Evolutionary conservation across 2,113 vertebrate genomes (phyloP), one percentile per base, ranked within the genome.

Genomic region (Eonycteris spelaea): DNA sequence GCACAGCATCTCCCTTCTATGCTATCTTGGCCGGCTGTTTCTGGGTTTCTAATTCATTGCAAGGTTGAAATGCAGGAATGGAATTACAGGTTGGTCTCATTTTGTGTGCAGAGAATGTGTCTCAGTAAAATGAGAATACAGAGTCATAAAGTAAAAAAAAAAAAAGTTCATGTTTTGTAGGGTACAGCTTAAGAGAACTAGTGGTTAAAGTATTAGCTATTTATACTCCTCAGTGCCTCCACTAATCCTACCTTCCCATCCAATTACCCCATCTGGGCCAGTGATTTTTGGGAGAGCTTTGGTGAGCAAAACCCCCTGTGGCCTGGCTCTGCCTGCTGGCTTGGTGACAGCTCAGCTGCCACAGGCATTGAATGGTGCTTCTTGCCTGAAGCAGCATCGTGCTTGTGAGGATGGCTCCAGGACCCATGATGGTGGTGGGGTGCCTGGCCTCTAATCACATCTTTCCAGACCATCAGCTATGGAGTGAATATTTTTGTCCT

Each of bases 301-400:
- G 38, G 22, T 35, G 10, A 57, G 70, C 7, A 33, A 40, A 40
- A 14, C 15, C n/a, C 48, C 48, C 8, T 75, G 28, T 14, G 59
- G 38, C 45, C 26, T 40, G 22, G 35, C 53, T 63, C n/a, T 43
- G 80, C 26, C 38, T 28, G 40, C 45, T 92, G 48, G 30, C 11
- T 61, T 16, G 18, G 51, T 28, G 68, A 48, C 70, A 68, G 45
- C 14, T 33, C 45, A 48, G 1, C 19, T 22, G 10, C 28, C 33
- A n/a, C 3, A 53, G n/a, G 1, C 11, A 18, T 7, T 7, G 57
- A 48, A 53, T 22, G 28, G 30, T 21, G 24, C 30, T 77, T 22
- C 53, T 63, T n/a, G 3, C 6, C 21, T 0, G 3, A 73, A 70
- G 9, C 6, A 2, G 26, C 28, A 3, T 2, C 28, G 11, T 4